Evolutionary conservation across 2,113 vertebrate species (phyloP).

Genomic region (Ahaetulla prasina): DNA sequence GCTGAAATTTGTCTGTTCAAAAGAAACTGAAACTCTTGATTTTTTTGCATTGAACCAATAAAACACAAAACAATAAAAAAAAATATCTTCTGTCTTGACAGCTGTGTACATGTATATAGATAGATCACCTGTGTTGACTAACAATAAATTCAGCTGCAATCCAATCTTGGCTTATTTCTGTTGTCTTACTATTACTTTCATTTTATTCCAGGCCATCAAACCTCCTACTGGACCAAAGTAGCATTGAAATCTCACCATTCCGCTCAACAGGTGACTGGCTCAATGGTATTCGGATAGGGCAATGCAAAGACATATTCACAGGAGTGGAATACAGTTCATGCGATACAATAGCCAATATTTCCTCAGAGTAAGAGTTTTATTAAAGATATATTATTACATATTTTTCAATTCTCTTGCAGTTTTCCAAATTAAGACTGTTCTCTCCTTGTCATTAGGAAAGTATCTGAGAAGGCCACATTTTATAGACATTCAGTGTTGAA

Average conservation of each 20-base stretch:
- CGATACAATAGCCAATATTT: conserved; percentile 94
- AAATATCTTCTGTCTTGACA: not conserved
- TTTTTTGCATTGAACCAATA: not conserved
- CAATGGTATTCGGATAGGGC: conserved; percentile 85
- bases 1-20: not conserved
- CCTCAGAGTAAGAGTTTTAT: conserved; percentile 82
- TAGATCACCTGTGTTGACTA: not conserved
- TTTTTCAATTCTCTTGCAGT: not conserved
- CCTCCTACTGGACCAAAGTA: conserved; percentile 91
- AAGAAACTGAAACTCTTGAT: not conserved
- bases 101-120: not conserved
- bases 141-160: conserved; percentile 15
- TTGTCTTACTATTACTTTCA: conserved; percentile 7
- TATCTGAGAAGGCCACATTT: not conserved
- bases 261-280: conserved; percentile 86
- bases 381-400: not conserved
- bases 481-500: not conserved
- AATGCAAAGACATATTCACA: conserved; percentile 92
- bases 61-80: not conserved
- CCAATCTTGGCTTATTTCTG: not conserved
- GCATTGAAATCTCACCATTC: conserved; percentile 80
- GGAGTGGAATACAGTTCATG: conserved; percentile 95
- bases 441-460: not conserved
- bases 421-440: not conserved
- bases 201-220: conserved; percentile 82